phyloP scores from a whole-genome alignment of 1,140 invertebrate genomes.

The Megathymus violae region DNA sequence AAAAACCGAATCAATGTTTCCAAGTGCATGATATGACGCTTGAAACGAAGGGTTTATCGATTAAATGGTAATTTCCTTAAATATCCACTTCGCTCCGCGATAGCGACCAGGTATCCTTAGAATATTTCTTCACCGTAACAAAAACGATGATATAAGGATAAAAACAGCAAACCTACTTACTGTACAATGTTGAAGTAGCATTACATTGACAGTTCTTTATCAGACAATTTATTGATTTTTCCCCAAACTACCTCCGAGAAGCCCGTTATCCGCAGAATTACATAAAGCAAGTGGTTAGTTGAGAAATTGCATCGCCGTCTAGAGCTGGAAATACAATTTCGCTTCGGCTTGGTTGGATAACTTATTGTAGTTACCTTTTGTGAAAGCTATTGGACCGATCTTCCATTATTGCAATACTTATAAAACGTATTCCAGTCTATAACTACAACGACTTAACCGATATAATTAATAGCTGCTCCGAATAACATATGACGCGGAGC shows the following conservation, averaged over 20 bases:
- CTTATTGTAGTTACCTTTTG: conserved; percentile 11
- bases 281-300: conserved; percentile 4
- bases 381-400: neutral
- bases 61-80: too few species aligned
- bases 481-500: too few species aligned
- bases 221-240: neutral
- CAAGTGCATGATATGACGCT: too few species aligned
- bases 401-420: neutral
- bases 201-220: too few species aligned
- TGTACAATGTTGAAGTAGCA: neutral
- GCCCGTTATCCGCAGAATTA: neutral
- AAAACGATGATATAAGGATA: neutral
- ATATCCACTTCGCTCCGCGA: too few species aligned
- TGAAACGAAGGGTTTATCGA: too few species aligned
- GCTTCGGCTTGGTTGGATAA: conserved; percentile 12
- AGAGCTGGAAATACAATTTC: conserved; percentile 17
- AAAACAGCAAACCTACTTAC: neutral
- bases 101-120: too few species aligned
- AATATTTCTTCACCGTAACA: too few species aligned
- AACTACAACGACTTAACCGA: too few species aligned
- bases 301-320: conserved; percentile 15
- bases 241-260: neutral
- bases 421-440: conserved; percentile 5
- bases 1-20: too few species aligned
- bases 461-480: too few species aligned